Conservation (phyloP, 2,797 vertebrate species). For the Propithecus deckenii region DNA sequence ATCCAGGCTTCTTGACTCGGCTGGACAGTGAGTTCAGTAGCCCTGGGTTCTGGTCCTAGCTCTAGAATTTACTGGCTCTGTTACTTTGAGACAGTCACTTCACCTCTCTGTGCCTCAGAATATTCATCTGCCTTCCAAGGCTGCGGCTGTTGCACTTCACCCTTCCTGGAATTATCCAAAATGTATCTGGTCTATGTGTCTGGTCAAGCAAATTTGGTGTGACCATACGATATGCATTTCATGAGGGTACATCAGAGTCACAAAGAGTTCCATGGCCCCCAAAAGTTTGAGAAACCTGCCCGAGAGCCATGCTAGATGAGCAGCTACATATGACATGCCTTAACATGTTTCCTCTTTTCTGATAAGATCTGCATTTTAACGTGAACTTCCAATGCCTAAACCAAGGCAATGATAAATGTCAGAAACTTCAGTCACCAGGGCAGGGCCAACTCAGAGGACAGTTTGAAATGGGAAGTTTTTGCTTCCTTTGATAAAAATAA, state of each 20-base stretch:
- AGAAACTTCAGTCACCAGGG: background rate
- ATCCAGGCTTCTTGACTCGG: background rate
- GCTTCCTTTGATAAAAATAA: background rate
- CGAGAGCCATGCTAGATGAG: background rate
- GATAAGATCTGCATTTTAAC: background rate
- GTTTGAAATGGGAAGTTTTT: background rate
- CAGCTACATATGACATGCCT: background rate
- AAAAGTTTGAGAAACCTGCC: background rate
- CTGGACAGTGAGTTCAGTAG: background rate
- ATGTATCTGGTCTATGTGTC: background rate
- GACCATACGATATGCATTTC: background rate
- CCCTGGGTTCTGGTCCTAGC: background rate
- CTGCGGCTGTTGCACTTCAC: background rate
- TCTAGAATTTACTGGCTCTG: background rate
- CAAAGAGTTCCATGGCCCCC: background rate
- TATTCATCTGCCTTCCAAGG: background rate
- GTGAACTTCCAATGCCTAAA: background rate
- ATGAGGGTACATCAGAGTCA: background rate
- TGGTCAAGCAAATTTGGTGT: background rate
- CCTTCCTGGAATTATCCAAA: background rate
- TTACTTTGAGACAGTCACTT: background rate
- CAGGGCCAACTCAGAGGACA: background rate
- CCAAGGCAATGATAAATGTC: background rate
- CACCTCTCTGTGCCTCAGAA: background rate
- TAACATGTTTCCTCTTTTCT: background rate